Conservation (phyloP, 2,888 invertebrate species). For the Dione vanillae region DNA sequence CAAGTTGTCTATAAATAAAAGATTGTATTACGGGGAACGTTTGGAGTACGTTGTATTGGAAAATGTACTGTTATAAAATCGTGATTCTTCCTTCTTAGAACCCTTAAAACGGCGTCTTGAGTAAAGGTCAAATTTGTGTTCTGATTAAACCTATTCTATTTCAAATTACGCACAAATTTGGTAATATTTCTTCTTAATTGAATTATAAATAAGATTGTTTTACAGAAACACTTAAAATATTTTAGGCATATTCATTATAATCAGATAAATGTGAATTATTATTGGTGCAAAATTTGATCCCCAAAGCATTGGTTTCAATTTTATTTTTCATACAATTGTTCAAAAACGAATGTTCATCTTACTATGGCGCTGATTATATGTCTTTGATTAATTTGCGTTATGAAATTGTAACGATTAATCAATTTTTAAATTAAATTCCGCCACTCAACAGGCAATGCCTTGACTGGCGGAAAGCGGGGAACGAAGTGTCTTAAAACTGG, state of each 20-base stretch:
- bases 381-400: slow-evolving; percentile 29
- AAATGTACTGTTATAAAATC: slow-evolving; percentile 52
- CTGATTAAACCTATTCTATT: slow-evolving; percentile 50
- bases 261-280: no score
- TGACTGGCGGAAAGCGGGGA: no score
- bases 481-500: no score
- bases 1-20: slow-evolving; percentile 55
- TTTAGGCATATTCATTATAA: no score
- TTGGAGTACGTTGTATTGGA: slow-evolving; percentile 50
- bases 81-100: slow-evolving; percentile 45
- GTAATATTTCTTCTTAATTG: slow-evolving; percentile 34
- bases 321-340: neutral
- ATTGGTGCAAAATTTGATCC: neutral
- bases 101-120: slow-evolving; percentile 51
- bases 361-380: slow-evolving; percentile 27
- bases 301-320: neutral
- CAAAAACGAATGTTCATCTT: slow-evolving; percentile 31
- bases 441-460: no score
- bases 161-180: slow-evolving; percentile 35
- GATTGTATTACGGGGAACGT: slow-evolving; percentile 54
- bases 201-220: slow-evolving; percentile 27
- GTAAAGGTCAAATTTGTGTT: slow-evolving; percentile 51
- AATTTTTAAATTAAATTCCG: no score
- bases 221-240: neutral
- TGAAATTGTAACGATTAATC: neutral